Base-by-base conservation (phyloP, 2,113 vertebrate genomes). In the Platichthys stellatus region DNA sequence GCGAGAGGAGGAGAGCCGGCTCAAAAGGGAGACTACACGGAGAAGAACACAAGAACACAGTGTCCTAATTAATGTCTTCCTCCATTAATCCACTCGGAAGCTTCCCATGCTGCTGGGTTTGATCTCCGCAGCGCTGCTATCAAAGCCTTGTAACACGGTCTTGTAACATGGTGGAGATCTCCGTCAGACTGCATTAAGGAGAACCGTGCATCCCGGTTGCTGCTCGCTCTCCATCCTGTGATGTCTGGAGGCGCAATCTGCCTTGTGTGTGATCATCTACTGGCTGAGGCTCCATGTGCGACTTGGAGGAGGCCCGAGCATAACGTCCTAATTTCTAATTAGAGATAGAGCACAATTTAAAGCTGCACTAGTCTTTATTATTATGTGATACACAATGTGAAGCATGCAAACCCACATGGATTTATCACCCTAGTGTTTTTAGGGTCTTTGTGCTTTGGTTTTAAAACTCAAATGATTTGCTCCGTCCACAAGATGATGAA, bases 31-130 rank as follows among this genome's bases (percentile, higher is more conserved):
- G 83, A 81, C 71, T 74, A 76, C 76, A 86, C 47, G 69, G 68
- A 57, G 82, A 82, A 69, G 84, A 90, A 88, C 80, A 86, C 69
- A 75, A 70, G 81, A 85, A 87, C 77, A 85, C 68, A 69, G 82
- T 80, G 82, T 88, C 82, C 85, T 88, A 88, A 92, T 90, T 92
- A 90, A 85, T 78, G 88, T 87, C 83, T 88, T 83, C 73, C 72
- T 82, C 57, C 84, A 83, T 85, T 85, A 88, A 90, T 89, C 87
- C 78, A 85, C 60, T 80, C 74, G 75, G 81, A 86, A 78, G 80
- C 78, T 80, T 82, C 81, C 79, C 75, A 63, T 73, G 84, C 80
- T 81, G 83, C 80, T 49, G 65, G 85, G 80, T 89, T 89, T 90
- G 89, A 92, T 92, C 83, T 88, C 62, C 49, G 72, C 69, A 26